These are phyloP conservation scores for Anniella stebbinsi DNA, from an alignment of 2,797 vertebrate genomes.

Conservation along the genomic window DNA sequence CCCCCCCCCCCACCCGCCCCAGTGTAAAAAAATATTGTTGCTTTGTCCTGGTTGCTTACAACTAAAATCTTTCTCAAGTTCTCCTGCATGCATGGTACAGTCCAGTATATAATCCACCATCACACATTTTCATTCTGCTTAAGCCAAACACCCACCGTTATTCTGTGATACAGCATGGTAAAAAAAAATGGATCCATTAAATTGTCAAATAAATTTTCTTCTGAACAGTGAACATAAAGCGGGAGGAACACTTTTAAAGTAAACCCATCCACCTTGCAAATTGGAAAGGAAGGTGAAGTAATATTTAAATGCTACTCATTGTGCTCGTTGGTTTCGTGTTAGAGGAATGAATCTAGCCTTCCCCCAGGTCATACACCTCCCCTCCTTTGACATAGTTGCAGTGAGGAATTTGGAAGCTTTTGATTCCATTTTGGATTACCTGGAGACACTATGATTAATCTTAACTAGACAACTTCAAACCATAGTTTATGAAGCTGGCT, in stretches of 20 bases:
- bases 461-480: neutral
- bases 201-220: conserved; percentile 72
- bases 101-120: conserved; percentile 51
- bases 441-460: neutral
- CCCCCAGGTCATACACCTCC: neutral
- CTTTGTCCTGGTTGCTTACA: neutral
- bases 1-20: neutral
- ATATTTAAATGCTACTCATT: conserved; percentile 39
- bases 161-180: conserved; percentile 60
- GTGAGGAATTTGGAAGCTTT: neutral
- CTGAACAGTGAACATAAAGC: conserved; percentile 65
- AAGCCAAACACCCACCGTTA: conserved; percentile 38
- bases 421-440: neutral
- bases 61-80: neutral
- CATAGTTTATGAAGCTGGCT: neutral
- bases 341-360: neutral
- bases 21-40: conserved; percentile 18
- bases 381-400: neutral
- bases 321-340: neutral
- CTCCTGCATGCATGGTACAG: too few relatives aligned
- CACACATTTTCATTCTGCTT: neutral
- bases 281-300: conserved; percentile 61
- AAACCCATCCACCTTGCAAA: conserved; percentile 55
- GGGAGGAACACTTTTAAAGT: conserved; percentile 49
- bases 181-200: conserved; percentile 68